Conservation (phyloP, 2,888 invertebrate genomes). For the Poecilobothrus nobilitatus region DNA sequence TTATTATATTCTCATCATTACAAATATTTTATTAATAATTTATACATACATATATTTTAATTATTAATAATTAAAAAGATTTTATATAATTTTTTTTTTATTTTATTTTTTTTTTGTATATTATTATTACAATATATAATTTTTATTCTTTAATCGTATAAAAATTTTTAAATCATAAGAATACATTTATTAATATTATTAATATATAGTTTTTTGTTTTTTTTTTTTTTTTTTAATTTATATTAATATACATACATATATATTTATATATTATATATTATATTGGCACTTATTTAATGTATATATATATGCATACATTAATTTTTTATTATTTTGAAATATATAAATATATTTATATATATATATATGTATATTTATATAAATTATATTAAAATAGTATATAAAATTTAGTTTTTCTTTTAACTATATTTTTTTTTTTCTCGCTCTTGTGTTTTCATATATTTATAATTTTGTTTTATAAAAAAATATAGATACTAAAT, state of each 20-base stretch:
- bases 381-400: not conserved
- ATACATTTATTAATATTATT: no score
- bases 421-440: no score
- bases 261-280: not conserved
- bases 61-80: not conserved
- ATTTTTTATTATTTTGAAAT: not conserved
- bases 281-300: not conserved
- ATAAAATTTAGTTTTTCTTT: conserved; percentile 1
- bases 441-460: no score
- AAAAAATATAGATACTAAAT: no score
- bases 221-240: not conserved
- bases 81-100: no score
- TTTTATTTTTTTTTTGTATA: not conserved
- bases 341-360: not conserved
- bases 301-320: not conserved
- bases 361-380: not conserved
- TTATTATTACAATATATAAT: not conserved
- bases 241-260: not conserved
- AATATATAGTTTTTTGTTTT: no score
- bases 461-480: no score
- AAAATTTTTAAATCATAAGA: no score
- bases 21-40: not conserved
- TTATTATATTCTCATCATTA: not conserved
- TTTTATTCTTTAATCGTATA: not conserved
- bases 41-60: not conserved